These are phyloP conservation scores for Cossypha dichroa DNA, from an alignment of 2,797 vertebrate species.

Conservation along the genomic window DNA sequence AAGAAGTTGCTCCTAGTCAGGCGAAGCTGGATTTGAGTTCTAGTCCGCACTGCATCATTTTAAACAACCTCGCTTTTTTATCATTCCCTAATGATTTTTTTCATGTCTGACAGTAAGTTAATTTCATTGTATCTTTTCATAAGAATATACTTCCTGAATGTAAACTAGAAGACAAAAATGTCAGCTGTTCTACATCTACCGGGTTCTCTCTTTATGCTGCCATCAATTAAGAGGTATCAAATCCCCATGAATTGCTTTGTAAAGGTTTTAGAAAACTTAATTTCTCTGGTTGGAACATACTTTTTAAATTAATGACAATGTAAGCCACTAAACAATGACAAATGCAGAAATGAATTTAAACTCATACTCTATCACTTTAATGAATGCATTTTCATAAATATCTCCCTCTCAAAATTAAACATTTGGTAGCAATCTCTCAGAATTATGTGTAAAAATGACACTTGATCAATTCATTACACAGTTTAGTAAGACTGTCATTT, in stretches of 20 bases:
- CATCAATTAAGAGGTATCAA: neutral
- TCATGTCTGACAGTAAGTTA: neutral
- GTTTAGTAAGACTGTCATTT: neutral
- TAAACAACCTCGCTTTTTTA: neutral
- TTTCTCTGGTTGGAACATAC: neutral
- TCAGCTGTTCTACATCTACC: neutral
- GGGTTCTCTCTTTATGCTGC: neutral
- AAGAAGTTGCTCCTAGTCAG: neutral
- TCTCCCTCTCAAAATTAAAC: neutral
- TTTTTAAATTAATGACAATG: neutral
- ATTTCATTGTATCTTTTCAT: neutral
- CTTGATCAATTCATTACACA: conserved; percentile 35
- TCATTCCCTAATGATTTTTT: neutral
- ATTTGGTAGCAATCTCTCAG: neutral
- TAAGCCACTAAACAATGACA: neutral
- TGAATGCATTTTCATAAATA: neutral
- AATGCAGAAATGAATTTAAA: neutral
- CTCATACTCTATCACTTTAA: neutral
- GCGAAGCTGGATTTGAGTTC: neutral
- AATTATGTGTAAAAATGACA: conserved; percentile 21
- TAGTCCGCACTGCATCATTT: neutral
- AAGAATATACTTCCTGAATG: neutral
- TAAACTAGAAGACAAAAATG: neutral
- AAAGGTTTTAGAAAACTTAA: neutral
- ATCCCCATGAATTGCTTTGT: neutral